Base-by-base conservation (phyloP, 2,888 invertebrate species). In the Erannis defoliaria region DNA sequence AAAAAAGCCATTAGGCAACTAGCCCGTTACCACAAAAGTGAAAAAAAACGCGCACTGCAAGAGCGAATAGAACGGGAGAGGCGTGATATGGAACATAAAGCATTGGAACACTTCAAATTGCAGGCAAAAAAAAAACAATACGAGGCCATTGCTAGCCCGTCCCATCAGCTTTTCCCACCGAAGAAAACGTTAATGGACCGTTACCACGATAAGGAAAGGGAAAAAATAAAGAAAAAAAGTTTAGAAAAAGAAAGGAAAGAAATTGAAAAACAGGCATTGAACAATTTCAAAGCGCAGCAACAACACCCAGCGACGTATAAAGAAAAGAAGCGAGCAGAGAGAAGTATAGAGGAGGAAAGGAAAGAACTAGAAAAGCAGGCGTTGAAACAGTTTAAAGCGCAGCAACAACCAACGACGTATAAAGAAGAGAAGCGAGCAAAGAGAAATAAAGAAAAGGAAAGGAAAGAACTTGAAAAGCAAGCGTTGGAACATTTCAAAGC, bases 1-100 rank as follows among this genome's bases (percentile, higher is more conserved):
- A 67, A 65, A 14, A 73, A 67, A 43, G 74, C 75, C 4, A 54
- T 71, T n/a, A 76, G 62, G 26, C 48, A 71, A 26, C 49, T 60
- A 26, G 46, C 73, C 38, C 56, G 68, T 23, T 62, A 58, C 9
- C 59, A 75, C 26, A 51, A 65, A 46, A 58, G 64, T 12, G 56
- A 64, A 55, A 50, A 35, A 45, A 55, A 53, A 59, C 46, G 35
- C n/a, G 38, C 50, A 5, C 21, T 46, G 48, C 26, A 53, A 46
- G 60, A 45, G 12, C 51, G 12, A 0, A 9, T 23, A 31, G 37
- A 23, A 19, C 12, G 8, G 2, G 26, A 35, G 23, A 31, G 50
- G 16, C 8, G 31, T 1, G 29, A 50, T n/a, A 35, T 9, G 14
- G 49, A 62, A 31, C 29, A 33, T 19, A 55, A 45, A 26, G 14